Evolutionary conservation across 1,140 invertebrate genomes (phyloP), one percentile per base, ranked within the genome.

Genomic region (Papilio glaucus): DNA sequence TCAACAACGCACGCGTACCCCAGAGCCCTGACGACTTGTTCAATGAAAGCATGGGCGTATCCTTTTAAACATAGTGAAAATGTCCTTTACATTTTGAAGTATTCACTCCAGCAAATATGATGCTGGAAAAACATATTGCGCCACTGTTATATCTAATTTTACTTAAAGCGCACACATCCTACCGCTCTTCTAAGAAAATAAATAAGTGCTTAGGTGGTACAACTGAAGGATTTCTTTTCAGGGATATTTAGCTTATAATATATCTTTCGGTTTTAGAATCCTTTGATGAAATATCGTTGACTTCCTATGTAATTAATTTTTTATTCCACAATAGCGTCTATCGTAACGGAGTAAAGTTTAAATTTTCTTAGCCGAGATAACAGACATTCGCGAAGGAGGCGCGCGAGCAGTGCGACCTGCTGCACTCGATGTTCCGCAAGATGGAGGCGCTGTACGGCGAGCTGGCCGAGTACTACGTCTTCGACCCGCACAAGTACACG

Each of bases 361-460:
- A 45, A 60, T 72, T 72, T 62, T 75, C 76, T 81, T 60, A 78
- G 81, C 71, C 13, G 24, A 37, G 9, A 29, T 12, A 18, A 4
- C 79, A 96, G 95, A 90, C 93, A 57, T 98, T 98, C 91, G 95
- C 96, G 0, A 94, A 94, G 79, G 96, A 97, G 74, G 98, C 98
- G 0, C 94, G 96, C 21, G 95, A 97, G 72, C 97, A 99, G 72
- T 98, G 96, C 85, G 96, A 97, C 83, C 94, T 99, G 0, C 89
- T 99, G 71, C 96, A 97, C 84, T 97, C 97, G 63, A 99, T 99
- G 98, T 97, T 96, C 86, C 96, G 97, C 78, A 98, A 99, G 88
- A 98, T 99, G 97, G 97, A 98, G 74, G 95, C 94, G 29, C 84
- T 98, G 0, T 99, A 97, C 92, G 94, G 94, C 21, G 96, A 97